phyloP scores from a whole-genome alignment of 2,888 invertebrate species.

The Dasysyrphus tricinctus region DNA sequence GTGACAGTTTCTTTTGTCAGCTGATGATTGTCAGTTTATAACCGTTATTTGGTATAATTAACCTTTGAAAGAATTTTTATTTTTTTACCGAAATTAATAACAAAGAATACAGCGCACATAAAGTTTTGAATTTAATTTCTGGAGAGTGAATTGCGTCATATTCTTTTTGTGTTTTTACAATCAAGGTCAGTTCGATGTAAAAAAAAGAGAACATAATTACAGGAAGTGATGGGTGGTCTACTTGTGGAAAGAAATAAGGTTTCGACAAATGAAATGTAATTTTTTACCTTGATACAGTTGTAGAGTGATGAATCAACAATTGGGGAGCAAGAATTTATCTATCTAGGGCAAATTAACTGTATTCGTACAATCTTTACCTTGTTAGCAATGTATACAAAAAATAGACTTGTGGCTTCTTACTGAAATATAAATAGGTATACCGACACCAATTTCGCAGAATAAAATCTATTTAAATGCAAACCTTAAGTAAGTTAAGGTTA shows the following conservation, averaged over 20 bases:
- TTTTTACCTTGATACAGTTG: not conserved
- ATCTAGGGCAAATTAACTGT: not conserved
- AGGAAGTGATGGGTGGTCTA: not conserved
- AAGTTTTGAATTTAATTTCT: constrained; percentile 3
- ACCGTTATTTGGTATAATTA: constrained; percentile 21
- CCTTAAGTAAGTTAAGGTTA: too few relatives aligned
- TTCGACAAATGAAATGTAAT: not conserved
- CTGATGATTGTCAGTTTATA: constrained; percentile 8
- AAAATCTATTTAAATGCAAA: too few relatives aligned
- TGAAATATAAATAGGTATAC: too few relatives aligned
- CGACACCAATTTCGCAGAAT: too few relatives aligned
- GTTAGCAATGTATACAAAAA: not conserved
- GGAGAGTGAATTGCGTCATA: constrained; percentile 14
- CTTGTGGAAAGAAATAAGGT: not conserved
- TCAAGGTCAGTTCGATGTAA: not conserved
- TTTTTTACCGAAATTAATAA: not conserved
- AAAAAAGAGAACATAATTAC: not conserved
- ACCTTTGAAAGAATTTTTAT: not conserved
- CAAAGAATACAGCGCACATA: not conserved
- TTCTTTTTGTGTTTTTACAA: not conserved
- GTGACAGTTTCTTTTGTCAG: constrained; percentile 9
- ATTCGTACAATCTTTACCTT: not conserved
- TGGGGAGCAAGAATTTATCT: not conserved
- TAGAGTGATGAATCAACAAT: not conserved
- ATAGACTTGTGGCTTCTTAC: too few relatives aligned